A percentile compares a stretch with the other conserved stretches of the same genome.
phyloP scores from a whole-genome alignment of 1,140 invertebrate genomes.

The Pseudomyrmex cubaensis region DNA sequence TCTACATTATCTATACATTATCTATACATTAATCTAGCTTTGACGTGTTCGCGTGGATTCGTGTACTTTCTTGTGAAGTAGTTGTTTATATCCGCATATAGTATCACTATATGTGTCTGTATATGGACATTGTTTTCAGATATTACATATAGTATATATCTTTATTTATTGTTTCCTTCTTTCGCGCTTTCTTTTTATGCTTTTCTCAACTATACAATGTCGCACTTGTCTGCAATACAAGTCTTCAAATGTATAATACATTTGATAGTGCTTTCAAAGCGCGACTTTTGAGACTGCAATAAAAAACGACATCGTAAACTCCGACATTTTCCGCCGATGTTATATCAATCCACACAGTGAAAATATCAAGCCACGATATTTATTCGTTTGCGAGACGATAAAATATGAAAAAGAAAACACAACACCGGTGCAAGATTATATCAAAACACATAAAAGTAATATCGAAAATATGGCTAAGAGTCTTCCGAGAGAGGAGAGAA shows the following conservation, averaged over 20 bases:
- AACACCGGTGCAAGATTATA: conserved; percentile 19
- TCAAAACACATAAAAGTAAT: background rate
- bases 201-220: background rate
- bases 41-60: conserved; percentile 36
- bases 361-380: conserved; percentile 10
- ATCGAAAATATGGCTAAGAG: conserved; percentile 3
- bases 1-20: conserved; percentile 22
- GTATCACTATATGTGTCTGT: conserved; percentile 11
- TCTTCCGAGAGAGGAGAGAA: too few species aligned
- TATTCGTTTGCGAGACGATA: background rate
- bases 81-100: conserved; percentile 39
- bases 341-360: conserved; percentile 30
- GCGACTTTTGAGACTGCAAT: conserved; percentile 14
- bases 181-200: background rate
- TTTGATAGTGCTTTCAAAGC: conserved; percentile 35
- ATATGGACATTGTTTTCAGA: conserved; percentile 25
- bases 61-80: conserved; percentile 31
- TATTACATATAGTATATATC: background rate
- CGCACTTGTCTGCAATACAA: background rate
- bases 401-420: background rate
- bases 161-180: too few species aligned
- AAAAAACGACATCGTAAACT: conserved; percentile 34
- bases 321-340: conserved; percentile 1
- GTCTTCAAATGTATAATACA: conserved; percentile 20
- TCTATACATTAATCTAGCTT: conserved; percentile 46